Evolutionary conservation across 2,888 invertebrate genomes (phyloP).

Genomic region (Nephrotoma appendiculata): DNA sequence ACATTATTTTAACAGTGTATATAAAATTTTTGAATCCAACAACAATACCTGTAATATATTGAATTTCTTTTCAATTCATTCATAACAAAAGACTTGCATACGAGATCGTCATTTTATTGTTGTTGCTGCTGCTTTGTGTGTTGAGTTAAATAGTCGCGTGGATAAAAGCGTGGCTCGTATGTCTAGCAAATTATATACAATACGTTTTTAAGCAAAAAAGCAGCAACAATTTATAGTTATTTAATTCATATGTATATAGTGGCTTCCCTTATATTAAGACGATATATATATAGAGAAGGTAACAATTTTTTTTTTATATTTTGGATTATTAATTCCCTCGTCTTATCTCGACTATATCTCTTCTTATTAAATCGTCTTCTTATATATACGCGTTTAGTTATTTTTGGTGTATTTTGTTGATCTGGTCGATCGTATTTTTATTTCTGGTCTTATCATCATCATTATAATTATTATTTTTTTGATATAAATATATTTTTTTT

Average conservation of each 20-base stretch:
- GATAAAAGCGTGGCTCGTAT: slow-evolving; percentile 10
- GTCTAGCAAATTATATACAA: background rate
- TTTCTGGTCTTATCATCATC: background rate
- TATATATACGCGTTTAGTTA: background rate
- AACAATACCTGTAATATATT: background rate
- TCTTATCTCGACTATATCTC: background rate
- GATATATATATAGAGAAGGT: background rate
- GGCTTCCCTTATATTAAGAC: background rate
- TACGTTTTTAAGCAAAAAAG: background rate
- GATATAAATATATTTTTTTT: background rate
- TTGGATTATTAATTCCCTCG: background rate
- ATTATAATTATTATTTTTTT: background rate
- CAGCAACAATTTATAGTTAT: background rate
- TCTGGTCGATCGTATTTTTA: background rate
- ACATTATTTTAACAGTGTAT: background rate
- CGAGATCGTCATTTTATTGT: background rate
- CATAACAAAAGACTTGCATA: background rate
- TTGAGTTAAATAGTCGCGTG: slow-evolving; percentile 9
- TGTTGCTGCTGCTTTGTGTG: background rate
- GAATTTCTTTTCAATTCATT: background rate
- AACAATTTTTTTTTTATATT: background rate
- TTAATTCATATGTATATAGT: no score
- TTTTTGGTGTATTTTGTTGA: background rate
- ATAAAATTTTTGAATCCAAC: background rate
- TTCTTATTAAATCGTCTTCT: background rate